Base-by-base conservation (phyloP, 2,888 invertebrate genomes). In the Lycophotia porphyrea region DNA sequence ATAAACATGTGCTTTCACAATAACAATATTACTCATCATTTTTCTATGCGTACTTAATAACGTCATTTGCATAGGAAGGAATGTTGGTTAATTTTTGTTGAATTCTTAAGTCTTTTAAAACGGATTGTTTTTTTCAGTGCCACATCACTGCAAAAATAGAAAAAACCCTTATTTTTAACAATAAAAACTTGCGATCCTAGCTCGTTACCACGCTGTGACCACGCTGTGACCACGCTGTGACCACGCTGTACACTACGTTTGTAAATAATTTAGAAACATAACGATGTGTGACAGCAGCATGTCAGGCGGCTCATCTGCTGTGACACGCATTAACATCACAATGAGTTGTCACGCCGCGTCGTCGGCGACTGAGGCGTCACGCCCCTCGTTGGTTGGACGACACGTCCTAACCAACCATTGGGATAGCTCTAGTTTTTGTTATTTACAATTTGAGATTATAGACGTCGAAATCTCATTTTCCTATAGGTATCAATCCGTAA, bases 321-420 rank as follows among this genome's bases (percentile, higher is more conserved):
- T 88, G 87, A 82, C 88, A 86, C 76, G 87, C 80, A 88, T 89
- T 86, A 76, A n/a, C 89, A 90, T 88, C 67, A 90, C 88, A 90
- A 90, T 86, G 79, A 65, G 61, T 24, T 42, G 70, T 68, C 80
- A 76, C 68, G 65, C 66, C 61, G 44, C 8, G n/a, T n/a, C 71
- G 27, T 21, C 44, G 24, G 0, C 52, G 39, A 31, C 74, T 52
- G 71, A 61, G 60, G 52, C 70, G 77, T 76, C 74, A 85, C 78
- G 67, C 74, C 64, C 52, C 47, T 27, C 69, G 71, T n/a, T 60
- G 31, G 31, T 60, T 34, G 58, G 21, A 34, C 9, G 21, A 34
- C 9, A 60, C 9, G 36, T 18, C 34, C 34, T 24, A 31, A 74
- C 44, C 31, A 39, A 18, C 21, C 81, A 55, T 42, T n/a, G 49